Evolutionary conservation across 1,140 invertebrate species (phyloP).

Genomic region (Probaryconus sp.): DNA sequence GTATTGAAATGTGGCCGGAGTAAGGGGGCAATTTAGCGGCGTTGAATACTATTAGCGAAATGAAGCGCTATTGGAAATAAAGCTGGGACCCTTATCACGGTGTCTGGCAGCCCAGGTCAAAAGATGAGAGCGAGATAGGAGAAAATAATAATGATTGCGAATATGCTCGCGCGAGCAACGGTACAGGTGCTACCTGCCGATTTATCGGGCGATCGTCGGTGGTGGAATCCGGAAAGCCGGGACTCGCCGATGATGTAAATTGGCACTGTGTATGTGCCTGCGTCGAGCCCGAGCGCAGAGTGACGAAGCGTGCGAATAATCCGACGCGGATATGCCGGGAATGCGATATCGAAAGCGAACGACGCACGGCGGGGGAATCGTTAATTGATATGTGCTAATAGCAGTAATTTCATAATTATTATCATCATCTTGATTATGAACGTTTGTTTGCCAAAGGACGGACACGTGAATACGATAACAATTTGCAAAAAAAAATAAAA

Average conservation of each 20-base stretch:
- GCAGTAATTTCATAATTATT: slow-evolving; percentile 61
- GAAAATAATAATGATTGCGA: slow-evolving; percentile 58
- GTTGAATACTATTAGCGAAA: slow-evolving; percentile 25
- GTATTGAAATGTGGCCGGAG: slow-evolving; percentile 26
- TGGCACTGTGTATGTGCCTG: slow-evolving; percentile 53
- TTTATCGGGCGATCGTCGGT: slow-evolving; percentile 65
- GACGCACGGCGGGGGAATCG: slow-evolving; percentile 49
- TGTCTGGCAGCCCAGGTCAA: slow-evolving; percentile 41
- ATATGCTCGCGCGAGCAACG: slow-evolving; percentile 59
- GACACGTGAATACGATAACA: no score
- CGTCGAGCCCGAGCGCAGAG: slow-evolving; percentile 46
- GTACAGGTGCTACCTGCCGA: slow-evolving; percentile 64
- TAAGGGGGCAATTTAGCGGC: slow-evolving; percentile 35
- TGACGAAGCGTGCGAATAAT: slow-evolving; percentile 66
- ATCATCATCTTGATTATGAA: slow-evolving; percentile 57
- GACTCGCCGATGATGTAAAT: slow-evolving; percentile 66
- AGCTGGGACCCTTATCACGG: slow-evolving; percentile 38
- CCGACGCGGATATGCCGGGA: slow-evolving; percentile 60
- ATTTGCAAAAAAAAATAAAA: slow-evolving; percentile 39
- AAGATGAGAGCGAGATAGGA: slow-evolving; percentile 39
- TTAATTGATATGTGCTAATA: slow-evolving; percentile 62
- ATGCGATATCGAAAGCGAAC: slow-evolving; percentile 60
- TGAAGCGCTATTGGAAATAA: slow-evolving; percentile 30
- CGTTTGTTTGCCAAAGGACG: slow-evolving; percentile 33
- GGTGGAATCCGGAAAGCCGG: slow-evolving; percentile 67